These are phyloP conservation scores for Gymnocephalus cernua DNA, from an alignment of 2,113 vertebrate genomes.

Conservation along the genomic window DNA sequence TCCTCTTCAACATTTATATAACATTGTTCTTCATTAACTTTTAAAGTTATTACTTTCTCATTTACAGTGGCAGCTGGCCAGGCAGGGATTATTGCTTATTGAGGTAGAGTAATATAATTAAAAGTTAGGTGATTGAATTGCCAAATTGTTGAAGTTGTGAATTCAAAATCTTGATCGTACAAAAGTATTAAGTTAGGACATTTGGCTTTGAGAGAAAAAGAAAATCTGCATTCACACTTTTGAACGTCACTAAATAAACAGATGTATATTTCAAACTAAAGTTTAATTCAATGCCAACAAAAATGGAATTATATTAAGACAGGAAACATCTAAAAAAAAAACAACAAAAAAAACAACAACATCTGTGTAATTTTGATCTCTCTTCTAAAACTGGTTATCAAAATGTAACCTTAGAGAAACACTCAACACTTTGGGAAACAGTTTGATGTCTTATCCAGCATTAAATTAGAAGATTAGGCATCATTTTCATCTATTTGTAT, in stretches of 20 bases:
- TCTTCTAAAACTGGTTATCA: neutral
- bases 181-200: conserved; percentile 59
- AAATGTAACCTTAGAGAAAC: neutral
- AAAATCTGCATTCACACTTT: neutral
- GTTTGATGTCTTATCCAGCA: conserved; percentile 1
- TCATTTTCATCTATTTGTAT: neutral
- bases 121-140: neutral
- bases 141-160: conserved; percentile 5
- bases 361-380: neutral
- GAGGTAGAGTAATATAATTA: conserved; percentile 8
- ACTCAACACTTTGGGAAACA: conserved; percentile 18
- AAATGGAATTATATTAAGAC: neutral
- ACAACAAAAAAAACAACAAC: neutral
- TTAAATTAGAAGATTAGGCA: neutral
- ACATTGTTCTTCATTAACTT: conserved; percentile 1
- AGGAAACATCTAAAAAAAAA: neutral
- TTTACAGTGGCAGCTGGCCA: conserved; percentile 24
- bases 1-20: neutral
- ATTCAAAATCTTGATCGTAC: conserved; percentile 41
- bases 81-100: conserved; percentile 5
- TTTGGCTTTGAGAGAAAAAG: conserved; percentile 25
- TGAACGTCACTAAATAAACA: conserved; percentile 4
- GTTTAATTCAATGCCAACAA: neutral
- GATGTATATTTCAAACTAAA: neutral
- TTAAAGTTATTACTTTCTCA: neutral